phyloP scores from a whole-genome alignment of 2,888 invertebrate species.

The Halictus quadricinctus region DNA sequence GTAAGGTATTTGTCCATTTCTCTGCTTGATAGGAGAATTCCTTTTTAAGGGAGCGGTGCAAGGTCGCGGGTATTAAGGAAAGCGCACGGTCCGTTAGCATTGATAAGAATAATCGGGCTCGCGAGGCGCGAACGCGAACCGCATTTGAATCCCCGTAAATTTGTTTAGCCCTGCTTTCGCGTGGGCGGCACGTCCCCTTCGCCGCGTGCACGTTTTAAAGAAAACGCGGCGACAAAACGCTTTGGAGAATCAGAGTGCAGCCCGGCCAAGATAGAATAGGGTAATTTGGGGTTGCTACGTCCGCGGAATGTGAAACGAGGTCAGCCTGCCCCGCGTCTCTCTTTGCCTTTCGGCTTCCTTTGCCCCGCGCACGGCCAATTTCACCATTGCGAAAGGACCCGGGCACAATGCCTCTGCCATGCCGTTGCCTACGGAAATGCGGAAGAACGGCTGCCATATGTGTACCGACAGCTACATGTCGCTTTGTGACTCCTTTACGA shows the following conservation, averaged over 20 bases:
- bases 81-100: neutral
- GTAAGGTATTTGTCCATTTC: too few species aligned
- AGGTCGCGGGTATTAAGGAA: neutral
- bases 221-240: constrained; percentile 46
- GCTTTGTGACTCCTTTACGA: neutral
- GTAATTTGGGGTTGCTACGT: constrained; percentile 70
- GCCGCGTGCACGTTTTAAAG: constrained; percentile 38
- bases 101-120: neutral
- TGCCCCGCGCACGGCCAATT: constrained; percentile 66
- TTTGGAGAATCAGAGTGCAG: constrained; percentile 68
- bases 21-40: too few species aligned
- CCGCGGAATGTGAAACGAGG: constrained; percentile 64
- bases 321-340: constrained; percentile 39
- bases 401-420: constrained; percentile 51
- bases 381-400: constrained; percentile 60
- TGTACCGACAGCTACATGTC: constrained; percentile 15
- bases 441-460: constrained; percentile 11
- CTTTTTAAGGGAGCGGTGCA: neutral
- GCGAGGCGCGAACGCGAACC: constrained; percentile 9
- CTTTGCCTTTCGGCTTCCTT: constrained; percentile 57
- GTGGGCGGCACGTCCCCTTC: constrained; percentile 50
- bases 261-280: constrained; percentile 65
- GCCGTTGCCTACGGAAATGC: constrained; percentile 43
- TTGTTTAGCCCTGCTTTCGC: constrained; percentile 46
- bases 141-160: constrained; percentile 32